Base-by-base conservation (phyloP, 2,888 invertebrate species). In the Drosophila falleni region DNA sequence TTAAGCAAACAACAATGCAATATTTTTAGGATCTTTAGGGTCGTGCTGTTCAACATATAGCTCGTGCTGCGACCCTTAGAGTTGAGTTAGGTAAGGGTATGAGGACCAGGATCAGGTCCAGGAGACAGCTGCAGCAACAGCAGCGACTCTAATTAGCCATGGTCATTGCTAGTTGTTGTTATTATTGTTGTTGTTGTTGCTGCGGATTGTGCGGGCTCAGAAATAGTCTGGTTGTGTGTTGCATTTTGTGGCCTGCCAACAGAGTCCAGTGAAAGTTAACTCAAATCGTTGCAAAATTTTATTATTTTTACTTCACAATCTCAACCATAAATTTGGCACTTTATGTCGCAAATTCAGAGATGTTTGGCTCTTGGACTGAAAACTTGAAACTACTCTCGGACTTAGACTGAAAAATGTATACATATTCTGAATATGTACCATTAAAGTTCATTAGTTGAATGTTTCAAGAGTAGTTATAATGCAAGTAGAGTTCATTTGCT, bases 241-340 rank as follows among this genome's bases (percentile, higher is more conserved):
- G 64, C 33, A 16, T 73, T 56, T 66, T 58, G 74, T 42, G 46
- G 61, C 60, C 46, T 16, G 41, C 59, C 46, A 51, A 42, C 61
- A 41, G 23, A 61, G 68, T 56, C 56, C 65, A 87, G 90, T 80
- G 89, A 85, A 90, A 85, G 90, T 89, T 80, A 66, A 23, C 61
- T 63, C 49, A 58, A 54, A 77, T 80, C 73, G 62, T 73, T 71
- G 71, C 78, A 50, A 79, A 68, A 75, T 72, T 67, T 70, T 70
- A 72, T 68, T 71, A 67, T 56, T 81, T 62, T 63, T 65, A 62
- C 49, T 60, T 16, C 33, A 26, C 46, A 41, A 42, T 68, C 54
- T 67, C 44, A 23, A 50, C 53, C 69, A 72, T 86, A 86, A 86
- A 86, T 68, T 75, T 58, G 9, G 42, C 65, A 75, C 61, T 81